A percentile compares a stretch with the other conserved stretches of the same genome.
Evolutionary conservation across 2,113 vertebrate species (phyloP).

Genomic region (Arenaria interpres): DNA sequence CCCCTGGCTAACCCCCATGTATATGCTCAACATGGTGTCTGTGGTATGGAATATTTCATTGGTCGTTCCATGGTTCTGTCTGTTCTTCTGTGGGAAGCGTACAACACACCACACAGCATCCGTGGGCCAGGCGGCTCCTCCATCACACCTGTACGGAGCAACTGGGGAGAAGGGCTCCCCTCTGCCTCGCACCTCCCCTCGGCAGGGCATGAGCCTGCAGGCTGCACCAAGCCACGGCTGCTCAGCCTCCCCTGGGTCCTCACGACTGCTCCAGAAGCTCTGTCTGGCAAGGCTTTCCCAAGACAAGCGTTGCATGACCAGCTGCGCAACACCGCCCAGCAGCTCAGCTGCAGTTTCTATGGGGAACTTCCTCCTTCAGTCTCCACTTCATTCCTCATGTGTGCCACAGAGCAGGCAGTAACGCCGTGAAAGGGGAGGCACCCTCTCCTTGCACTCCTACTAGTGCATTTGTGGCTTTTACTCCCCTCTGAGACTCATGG

Average conservation of each 20-base stretch:
- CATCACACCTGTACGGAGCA: rapidly evolving
- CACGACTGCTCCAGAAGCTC: neutral
- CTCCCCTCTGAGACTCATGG: neutral
- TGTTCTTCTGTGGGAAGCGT: neutral
- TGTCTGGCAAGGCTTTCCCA: neutral
- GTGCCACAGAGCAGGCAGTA: rapidly evolving
- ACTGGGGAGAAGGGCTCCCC: neutral
- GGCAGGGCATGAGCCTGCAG: rapidly evolving
- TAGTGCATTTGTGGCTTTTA: neutral
- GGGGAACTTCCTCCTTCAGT: neutral
- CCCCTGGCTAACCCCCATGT: neutral
- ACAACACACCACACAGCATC: rapidly evolving
- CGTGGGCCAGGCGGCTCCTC: neutral
- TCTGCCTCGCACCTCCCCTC: rapidly evolving
- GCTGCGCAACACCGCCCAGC: neutral
- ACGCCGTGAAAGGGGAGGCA: neutral
- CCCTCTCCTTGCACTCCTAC: neutral
- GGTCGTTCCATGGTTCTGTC: no score
- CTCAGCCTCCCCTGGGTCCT: rapidly evolving
- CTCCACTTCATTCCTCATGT: neutral
- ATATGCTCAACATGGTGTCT: neutral
- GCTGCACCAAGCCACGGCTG: neutral
- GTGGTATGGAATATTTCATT: neutral
- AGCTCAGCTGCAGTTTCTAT: neutral
- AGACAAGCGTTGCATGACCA: neutral